A percentile compares a stretch with the other conserved stretches of the same genome.
phyloP scores from a whole-genome alignment of 2,888 invertebrate genomes.

The Orthonychiurus folsomi region DNA sequence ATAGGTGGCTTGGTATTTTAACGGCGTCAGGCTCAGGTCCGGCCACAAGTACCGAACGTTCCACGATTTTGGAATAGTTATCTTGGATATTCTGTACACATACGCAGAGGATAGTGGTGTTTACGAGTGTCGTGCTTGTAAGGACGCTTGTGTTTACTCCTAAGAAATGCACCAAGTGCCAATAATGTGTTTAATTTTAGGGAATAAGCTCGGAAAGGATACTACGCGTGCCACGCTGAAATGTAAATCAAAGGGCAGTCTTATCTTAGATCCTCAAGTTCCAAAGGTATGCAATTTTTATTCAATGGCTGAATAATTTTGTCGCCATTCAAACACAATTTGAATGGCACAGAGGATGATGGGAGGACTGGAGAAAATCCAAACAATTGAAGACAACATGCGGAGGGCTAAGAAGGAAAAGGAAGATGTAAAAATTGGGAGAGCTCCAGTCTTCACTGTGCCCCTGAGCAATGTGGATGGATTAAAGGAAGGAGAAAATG shows the following conservation, averaged over 20 bases:
- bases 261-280: slow-evolving; percentile 84
- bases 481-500: slow-evolving; percentile 80
- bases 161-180: neutral
- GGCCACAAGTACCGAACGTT: slow-evolving; percentile 95
- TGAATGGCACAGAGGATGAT: slow-evolving; percentile 67
- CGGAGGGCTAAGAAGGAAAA: slow-evolving; percentile 65
- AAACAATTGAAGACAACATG: slow-evolving; percentile 81
- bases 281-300: slow-evolving; percentile 58
- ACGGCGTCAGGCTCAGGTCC: slow-evolving; percentile 81
- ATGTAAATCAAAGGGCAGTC: slow-evolving; percentile 78
- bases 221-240: slow-evolving; percentile 73
- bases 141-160: neutral
- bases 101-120: slow-evolving; percentile 71
- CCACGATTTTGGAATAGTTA: slow-evolving; percentile 95
- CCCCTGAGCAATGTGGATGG: slow-evolving; percentile 79
- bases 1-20: slow-evolving; percentile 81
- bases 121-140: slow-evolving; percentile 87
- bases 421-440: slow-evolving; percentile 66
- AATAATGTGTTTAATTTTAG: too few species aligned
- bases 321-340: neutral
- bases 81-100: slow-evolving; percentile 87
- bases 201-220: slow-evolving; percentile 82
- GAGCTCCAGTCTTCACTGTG: slow-evolving; percentile 81
- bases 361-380: slow-evolving; percentile 86
- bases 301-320: neutral